Conservation (phyloP, 1,140 invertebrate genomes). For the Holotrichia oblita region DNA sequence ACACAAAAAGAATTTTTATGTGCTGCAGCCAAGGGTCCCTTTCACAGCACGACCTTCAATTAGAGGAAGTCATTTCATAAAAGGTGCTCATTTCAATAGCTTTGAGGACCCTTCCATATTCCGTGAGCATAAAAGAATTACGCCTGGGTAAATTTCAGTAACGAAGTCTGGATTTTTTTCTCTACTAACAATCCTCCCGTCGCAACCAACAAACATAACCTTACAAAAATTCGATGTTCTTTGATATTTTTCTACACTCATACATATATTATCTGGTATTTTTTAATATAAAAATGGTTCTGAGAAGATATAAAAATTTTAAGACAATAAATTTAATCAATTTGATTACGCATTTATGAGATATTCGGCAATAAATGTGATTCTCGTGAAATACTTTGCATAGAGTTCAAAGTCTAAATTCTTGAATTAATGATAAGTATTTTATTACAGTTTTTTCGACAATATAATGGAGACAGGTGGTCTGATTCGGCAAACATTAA, state of each 20-base stretch:
- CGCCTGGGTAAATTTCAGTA: constrained; percentile 23
- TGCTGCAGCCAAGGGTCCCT: constrained; percentile 14
- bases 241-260: background rate
- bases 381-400: too few species aligned
- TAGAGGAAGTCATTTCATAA: constrained; percentile 34
- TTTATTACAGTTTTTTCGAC: too few species aligned
- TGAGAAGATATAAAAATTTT: too few species aligned
- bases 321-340: too few species aligned
- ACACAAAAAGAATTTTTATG: constrained; percentile 32
- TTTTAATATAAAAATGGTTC: too few species aligned
- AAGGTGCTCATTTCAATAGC: constrained; percentile 29
- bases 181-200: background rate
- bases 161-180: constrained; percentile 20
- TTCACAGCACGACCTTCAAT: constrained; percentile 29
- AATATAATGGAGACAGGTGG: too few species aligned
- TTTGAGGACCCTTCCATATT: constrained; percentile 27
- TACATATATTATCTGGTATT: too few species aligned
- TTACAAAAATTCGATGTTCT: background rate
- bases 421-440: too few species aligned
- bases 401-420: too few species aligned
- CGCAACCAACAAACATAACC: background rate
- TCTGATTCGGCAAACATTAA: too few species aligned
- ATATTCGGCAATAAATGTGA: too few species aligned
- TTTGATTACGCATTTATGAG: too few species aligned
- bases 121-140: constrained; percentile 23